Base-by-base conservation (phyloP, 2,888 invertebrate species). In the Criorhina ranunculi region DNA sequence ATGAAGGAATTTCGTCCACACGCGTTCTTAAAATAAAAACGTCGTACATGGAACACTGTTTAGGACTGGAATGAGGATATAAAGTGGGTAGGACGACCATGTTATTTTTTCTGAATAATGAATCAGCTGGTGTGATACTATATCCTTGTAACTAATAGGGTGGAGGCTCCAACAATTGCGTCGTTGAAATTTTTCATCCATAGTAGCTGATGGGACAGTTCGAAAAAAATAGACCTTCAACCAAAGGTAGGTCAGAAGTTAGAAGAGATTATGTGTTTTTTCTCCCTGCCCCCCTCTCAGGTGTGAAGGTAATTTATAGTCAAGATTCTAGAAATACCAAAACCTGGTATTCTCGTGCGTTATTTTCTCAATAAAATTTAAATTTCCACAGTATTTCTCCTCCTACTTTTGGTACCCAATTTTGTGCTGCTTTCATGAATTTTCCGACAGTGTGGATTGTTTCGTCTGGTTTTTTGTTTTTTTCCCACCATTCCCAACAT, bases 311-410 rank as follows among this genome's bases (percentile, higher is more conserved):
- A 80, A 80, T 80, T 80, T 80, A 80, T 73, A 31, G 73, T 9
- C 44, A n/a, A n/a, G n/a, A n/a, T n/a, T n/a, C n/a, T 19, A 35
- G n/a, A 59, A 37, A 46, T 49, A 31, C 37, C 59, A 24, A n/a
- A 40, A 15, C 5, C 2, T 40, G 31, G 40, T 44, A 57, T 70
- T 33, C 19, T 59, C 35, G 15, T 46, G 17, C 51, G 51, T 35
- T 73, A 60, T 51, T 49, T 73, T 67, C 31, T 46, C 67, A 60
- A 69, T 62, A 57, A 57, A 75, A 69, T 81, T 73, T 60, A 67
- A 67, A 60, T 42, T 46, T n/a, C 46, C 15, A 31, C 49, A 35
- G 42, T 44, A 64, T 73, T 40, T 72, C 31, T 57, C 33, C 33
- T 57, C n/a, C 31, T 29, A n/a, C 11, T 12, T 2, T 37, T 7